These are phyloP conservation scores for Sebastes steindachneri DNA, from an alignment of 2,797 vertebrate genomes.

Conservation along the genomic window DNA sequence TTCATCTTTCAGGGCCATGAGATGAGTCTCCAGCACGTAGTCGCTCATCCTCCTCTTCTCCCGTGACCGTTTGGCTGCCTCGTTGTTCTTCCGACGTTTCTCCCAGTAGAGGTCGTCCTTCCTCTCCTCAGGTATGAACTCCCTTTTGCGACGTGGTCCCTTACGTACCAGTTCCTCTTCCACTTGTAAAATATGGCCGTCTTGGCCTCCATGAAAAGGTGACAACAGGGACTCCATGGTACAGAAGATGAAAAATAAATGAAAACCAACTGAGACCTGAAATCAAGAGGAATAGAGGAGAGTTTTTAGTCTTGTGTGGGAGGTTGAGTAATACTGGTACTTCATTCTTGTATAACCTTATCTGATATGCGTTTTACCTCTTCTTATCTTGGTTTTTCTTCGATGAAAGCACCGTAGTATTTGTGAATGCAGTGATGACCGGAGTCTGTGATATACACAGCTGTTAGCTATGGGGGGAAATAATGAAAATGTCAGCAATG, in stretches of 20 bases:
- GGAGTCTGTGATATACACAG: not conserved
- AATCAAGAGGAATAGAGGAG: not conserved
- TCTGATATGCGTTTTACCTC: not conserved
- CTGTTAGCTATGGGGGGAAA: not conserved
- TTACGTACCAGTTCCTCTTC: constrained; percentile 36
- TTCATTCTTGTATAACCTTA: not conserved
- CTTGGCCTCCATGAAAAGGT: constrained; percentile 13
- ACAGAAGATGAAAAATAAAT: not conserved
- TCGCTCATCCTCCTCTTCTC: constrained; percentile 91
- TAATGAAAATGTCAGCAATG: not conserved
- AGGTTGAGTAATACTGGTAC: not conserved
- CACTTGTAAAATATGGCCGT: not conserved
- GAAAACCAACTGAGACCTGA: constrained; percentile 24
- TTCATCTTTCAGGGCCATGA: constrained; percentile 87
- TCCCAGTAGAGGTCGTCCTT: constrained; percentile 94
- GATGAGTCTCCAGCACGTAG: constrained; percentile 83
- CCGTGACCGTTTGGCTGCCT: constrained; percentile 91
- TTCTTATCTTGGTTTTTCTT: not conserved
- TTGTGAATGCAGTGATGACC: not conserved
- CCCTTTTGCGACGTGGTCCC: constrained; percentile 83
- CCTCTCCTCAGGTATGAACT: constrained; percentile 90
- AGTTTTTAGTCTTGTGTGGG: not conserved
- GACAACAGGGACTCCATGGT: constrained; percentile 44
- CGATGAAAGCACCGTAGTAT: not conserved
- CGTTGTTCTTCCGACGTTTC: constrained; percentile 93